Percentiles rank a stretch among this genome's conserved stretches.
Evolutionary conservation across 1,140 invertebrate species (phyloP).

Genomic region (Drosophila nasuta): DNA sequence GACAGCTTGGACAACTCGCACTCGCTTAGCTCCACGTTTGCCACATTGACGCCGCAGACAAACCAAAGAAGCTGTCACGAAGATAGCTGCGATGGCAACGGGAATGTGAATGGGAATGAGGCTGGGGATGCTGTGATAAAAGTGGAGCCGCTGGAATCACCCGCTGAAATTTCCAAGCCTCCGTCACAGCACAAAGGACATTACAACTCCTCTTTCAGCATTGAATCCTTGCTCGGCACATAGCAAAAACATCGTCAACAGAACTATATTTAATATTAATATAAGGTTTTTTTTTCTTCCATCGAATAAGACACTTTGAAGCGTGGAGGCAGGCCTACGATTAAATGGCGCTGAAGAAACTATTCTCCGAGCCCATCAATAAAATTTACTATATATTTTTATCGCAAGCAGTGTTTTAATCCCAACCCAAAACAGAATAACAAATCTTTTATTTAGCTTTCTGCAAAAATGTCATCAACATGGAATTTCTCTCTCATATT

Average conservation of each 20-base stretch:
- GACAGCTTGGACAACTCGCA: constrained; percentile 87
- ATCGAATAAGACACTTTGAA: constrained; percentile 20
- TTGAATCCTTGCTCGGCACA: constrained; percentile 89
- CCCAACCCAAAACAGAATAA: too few species aligned
- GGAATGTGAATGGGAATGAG: not conserved
- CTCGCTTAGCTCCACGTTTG: constrained; percentile 86
- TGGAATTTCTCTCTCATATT: too few species aligned
- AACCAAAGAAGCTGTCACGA: constrained; percentile 48
- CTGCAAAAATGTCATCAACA: too few species aligned
- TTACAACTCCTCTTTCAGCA: constrained; percentile 89
- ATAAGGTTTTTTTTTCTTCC: constrained; percentile 10
- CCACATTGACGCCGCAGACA: constrained; percentile 67
- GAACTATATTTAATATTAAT: constrained; percentile 16
- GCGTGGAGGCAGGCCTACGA: constrained; percentile 15
- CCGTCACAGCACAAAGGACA: constrained; percentile 28
- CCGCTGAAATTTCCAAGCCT: constrained; percentile 1
- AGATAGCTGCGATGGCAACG: constrained; percentile 84
- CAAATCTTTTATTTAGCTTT: too few species aligned
- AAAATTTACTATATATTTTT: constrained; percentile 21
- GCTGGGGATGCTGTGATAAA: constrained; percentile 39
- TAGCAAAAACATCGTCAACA: constrained; percentile 37
- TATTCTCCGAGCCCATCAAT: not conserved
- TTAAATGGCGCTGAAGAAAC: constrained; percentile 12
- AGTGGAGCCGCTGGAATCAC: constrained; percentile 28
- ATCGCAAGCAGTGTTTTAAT: constrained; percentile 2